phyloP scores from a whole-genome alignment of 2,888 invertebrate genomes.

The Trichacis sp. region DNA sequence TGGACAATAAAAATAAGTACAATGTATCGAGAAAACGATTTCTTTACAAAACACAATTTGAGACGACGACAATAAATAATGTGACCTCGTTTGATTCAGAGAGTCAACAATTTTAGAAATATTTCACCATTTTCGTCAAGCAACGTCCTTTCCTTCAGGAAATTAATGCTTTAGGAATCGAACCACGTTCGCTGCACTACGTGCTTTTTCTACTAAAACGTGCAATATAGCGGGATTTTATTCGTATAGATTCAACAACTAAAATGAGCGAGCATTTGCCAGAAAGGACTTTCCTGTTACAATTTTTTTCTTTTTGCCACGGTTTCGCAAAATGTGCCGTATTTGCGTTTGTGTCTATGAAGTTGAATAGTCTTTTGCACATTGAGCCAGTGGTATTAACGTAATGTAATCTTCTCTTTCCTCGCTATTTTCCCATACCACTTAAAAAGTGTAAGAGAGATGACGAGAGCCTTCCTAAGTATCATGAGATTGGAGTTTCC shows the following conservation, averaged over 20 bases:
- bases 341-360: background rate
- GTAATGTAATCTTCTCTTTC: background rate
- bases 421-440: background rate
- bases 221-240: background rate
- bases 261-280: background rate
- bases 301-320: background rate
- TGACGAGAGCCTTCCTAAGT: too few species aligned
- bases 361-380: background rate
- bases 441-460: background rate
- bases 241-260: background rate
- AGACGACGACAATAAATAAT: background rate
- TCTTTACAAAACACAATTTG: background rate
- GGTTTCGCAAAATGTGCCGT: background rate
- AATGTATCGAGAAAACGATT: background rate
- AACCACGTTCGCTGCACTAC: constrained; percentile 17
- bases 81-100: background rate
- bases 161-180: constrained; percentile 13
- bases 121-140: background rate
- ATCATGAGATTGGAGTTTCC: background rate
- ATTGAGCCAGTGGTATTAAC: background rate
- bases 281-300: background rate
- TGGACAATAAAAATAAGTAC: too few species aligned
- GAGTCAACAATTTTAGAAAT: background rate
- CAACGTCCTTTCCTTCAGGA: background rate
- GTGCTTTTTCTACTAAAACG: constrained; percentile 4